phyloP scores from a whole-genome alignment of 2,888 invertebrate species.

The Callinectes sapidus region DNA sequence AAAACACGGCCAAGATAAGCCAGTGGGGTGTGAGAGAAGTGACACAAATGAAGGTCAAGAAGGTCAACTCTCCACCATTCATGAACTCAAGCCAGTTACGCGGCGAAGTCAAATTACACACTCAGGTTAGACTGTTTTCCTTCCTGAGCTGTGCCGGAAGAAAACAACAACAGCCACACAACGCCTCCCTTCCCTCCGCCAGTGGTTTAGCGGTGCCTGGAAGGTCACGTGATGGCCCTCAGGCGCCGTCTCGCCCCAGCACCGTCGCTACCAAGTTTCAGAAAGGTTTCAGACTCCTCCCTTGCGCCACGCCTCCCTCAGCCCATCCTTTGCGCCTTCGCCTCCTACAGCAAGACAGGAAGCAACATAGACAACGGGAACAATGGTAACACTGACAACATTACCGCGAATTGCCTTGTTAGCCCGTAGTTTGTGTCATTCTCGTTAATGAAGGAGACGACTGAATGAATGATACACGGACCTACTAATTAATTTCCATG shows the following conservation, averaged over 20 bases:
- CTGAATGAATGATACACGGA: too few relatives aligned
- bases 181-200: background rate
- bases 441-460: too few relatives aligned
- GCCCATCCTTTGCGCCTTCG: background rate
- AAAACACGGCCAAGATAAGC: too few relatives aligned
- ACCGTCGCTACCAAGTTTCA: background rate
- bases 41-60: background rate
- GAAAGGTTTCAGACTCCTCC: background rate
- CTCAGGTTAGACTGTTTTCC: slow-evolving; percentile 7
- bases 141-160: background rate
- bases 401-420: too few relatives aligned
- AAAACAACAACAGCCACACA: background rate
- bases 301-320: background rate
- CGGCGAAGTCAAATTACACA: background rate
- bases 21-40: background rate
- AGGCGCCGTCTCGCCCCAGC: slow-evolving; percentile 19
- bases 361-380: background rate
- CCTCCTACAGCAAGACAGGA: background rate
- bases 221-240: background rate
- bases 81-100: background rate
- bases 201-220: background rate
- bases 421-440: background rate
- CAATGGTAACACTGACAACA: background rate
- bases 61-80: background rate
- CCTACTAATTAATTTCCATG: too few relatives aligned